phyloP scores from a whole-genome alignment of 2,797 vertebrate genomes.

The Enteromius afrohamiltoni region DNA sequence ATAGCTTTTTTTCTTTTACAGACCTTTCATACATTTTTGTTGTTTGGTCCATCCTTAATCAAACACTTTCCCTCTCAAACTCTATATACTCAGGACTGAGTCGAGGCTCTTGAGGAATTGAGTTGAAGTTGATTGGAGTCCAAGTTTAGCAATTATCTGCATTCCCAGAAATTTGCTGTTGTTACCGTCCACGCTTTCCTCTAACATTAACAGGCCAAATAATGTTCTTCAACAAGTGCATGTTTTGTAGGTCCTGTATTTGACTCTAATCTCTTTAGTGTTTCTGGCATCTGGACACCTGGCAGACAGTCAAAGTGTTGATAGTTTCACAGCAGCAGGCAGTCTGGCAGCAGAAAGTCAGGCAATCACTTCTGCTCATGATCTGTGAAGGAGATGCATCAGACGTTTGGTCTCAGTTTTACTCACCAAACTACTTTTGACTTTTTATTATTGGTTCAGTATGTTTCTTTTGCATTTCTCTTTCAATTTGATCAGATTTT shows the following conservation, averaged over 20 bases:
- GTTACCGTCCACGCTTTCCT: not conserved
- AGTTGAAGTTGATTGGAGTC: not conserved
- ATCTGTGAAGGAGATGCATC: not conserved
- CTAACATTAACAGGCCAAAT: not conserved
- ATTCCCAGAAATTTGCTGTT: not conserved
- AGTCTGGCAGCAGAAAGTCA: not conserved
- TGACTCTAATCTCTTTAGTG: not conserved
- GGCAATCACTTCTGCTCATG: not conserved
- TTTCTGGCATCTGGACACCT: not conserved
- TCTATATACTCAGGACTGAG: not conserved
- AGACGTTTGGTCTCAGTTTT: not conserved
- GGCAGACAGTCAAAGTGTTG: not conserved
- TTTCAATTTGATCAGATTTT: not conserved
- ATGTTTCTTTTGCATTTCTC: not conserved
- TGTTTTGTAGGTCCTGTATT: not conserved
- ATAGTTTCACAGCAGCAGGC: not conserved
- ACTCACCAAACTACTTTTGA: not conserved
- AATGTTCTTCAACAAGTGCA: not conserved
- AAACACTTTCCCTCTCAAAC: not conserved
- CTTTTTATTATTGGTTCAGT: not conserved
- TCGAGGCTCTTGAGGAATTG: not conserved
- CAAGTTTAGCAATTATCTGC: not conserved
- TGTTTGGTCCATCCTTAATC: not conserved
- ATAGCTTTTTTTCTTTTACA: not conserved
- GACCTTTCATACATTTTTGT: not conserved